Percentiles rank a stretch among this genome's conserved stretches.
Evolutionary conservation across 2,888 invertebrate species (phyloP).

Genomic region (Taenaris catops): DNA sequence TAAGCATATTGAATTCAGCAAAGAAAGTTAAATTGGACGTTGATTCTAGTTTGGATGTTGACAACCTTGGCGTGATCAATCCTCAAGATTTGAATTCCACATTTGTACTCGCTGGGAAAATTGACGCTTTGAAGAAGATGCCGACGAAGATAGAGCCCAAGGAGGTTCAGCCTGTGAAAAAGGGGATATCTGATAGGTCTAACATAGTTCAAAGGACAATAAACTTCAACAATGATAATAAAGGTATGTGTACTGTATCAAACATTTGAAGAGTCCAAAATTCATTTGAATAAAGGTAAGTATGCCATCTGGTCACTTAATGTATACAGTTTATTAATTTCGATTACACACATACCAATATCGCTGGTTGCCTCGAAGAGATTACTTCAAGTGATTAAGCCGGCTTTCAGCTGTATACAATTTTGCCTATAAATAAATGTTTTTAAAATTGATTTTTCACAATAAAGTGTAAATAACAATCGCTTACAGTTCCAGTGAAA

Average conservation of each 20-base stretch:
- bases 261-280: too few species aligned
- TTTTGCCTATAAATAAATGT: too few species aligned
- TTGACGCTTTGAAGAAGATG: slow-evolving; percentile 40
- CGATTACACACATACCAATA: too few species aligned
- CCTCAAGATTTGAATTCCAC: slow-evolving; percentile 65
- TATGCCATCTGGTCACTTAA: too few species aligned
- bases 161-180: slow-evolving; percentile 37
- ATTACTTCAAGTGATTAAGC: too few species aligned
- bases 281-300: too few species aligned
- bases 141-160: slow-evolving; percentile 33
- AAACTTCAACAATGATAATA: slow-evolving; percentile 41
- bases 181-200: slow-evolving; percentile 53
- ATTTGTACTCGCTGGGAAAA: slow-evolving; percentile 58
- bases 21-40: slow-evolving; percentile 58
- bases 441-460: too few species aligned
- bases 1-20: slow-evolving; percentile 47
- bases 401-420: too few species aligned
- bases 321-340: too few species aligned
- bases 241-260: slow-evolving; percentile 46
- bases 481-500: too few species aligned
- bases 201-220: slow-evolving; percentile 48
- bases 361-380: too few species aligned
- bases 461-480: too few species aligned
- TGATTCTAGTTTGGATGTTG: slow-evolving; percentile 36
- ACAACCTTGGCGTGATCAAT: slow-evolving; percentile 47